Conservation (phyloP, 2,797 vertebrate species). For the Pangasius djambal region DNA sequence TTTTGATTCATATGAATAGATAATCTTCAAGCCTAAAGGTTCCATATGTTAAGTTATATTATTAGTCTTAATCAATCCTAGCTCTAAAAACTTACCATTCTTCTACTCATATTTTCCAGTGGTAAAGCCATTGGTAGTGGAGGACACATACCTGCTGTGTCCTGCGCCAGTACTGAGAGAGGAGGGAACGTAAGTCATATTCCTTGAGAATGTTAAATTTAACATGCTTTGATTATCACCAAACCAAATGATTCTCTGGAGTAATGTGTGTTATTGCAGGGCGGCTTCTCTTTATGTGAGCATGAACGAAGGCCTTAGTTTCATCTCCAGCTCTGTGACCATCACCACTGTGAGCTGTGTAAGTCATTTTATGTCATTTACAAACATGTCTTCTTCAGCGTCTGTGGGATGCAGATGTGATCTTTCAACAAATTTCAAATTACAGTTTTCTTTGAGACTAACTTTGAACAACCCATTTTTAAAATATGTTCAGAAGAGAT, state of each 20-base stretch:
- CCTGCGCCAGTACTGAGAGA: slow-evolving; percentile 91
- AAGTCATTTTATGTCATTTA: slow-evolving; percentile 70
- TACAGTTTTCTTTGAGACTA: not conserved
- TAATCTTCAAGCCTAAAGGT: not conserved
- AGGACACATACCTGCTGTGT: slow-evolving; percentile 94
- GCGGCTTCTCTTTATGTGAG: slow-evolving; percentile 95
- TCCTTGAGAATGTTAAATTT: not conserved
- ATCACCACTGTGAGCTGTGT: slow-evolving; percentile 96
- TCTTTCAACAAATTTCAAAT: not conserved
- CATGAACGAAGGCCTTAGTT: slow-evolving; percentile 97
- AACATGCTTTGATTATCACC: not conserved
- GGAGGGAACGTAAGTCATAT: slow-evolving; percentile 89
- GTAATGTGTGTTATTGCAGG: slow-evolving; percentile 69
- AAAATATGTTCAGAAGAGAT: not conserved
- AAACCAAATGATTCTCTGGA: not conserved
- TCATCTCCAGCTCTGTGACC: slow-evolving; percentile 97
- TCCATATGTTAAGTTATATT: not conserved
- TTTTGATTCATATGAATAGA: not conserved
- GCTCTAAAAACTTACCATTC: slow-evolving; percentile 5
- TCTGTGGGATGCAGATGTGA: not conserved
- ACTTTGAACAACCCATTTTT: not conserved
- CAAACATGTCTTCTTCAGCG: not conserved
- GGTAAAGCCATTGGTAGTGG: slow-evolving; percentile 91
- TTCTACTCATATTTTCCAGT: slow-evolving; percentile 70
- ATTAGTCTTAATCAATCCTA: slow-evolving; percentile 9